phyloP scores from a whole-genome alignment of 2,797 vertebrate genomes.

The Loriculus beryllinus region DNA sequence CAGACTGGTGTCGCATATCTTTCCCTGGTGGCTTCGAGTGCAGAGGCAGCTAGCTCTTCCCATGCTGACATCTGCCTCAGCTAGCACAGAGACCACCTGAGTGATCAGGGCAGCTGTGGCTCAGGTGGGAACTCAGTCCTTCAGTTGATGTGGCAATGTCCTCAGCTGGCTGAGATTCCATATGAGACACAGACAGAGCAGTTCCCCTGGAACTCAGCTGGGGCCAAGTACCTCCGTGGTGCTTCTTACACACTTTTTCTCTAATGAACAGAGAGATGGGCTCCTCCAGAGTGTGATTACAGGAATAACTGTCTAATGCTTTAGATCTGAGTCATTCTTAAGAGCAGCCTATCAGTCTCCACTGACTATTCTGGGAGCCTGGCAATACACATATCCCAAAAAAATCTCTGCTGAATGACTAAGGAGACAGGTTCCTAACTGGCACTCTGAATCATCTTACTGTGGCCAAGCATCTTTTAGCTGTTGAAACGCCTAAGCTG shows the following conservation, averaged over 20 bases:
- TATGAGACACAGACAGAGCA: accelerated
- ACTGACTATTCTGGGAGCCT: background rate
- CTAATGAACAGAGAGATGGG: background rate
- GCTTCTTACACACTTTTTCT: background rate
- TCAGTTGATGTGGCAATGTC: background rate
- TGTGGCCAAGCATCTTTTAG: slow-evolving; percentile 7
- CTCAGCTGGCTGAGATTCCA: background rate
- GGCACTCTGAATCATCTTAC: background rate
- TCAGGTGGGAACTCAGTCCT: background rate
- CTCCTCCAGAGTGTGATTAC: background rate
- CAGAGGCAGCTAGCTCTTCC: background rate
- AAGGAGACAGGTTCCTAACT: background rate
- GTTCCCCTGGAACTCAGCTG: background rate
- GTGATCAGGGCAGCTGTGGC: background rate
- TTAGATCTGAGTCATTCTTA: slow-evolving; percentile 13
- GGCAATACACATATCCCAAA: background rate
- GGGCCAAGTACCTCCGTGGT: background rate
- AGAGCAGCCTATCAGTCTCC: background rate
- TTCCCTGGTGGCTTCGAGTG: background rate
- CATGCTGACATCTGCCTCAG: background rate
- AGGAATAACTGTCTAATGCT: background rate
- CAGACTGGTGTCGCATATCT: background rate
- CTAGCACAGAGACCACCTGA: background rate
- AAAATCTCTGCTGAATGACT: slow-evolving; percentile 9
- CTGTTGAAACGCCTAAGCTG: background rate